Conservation (phyloP, 2,113 vertebrate genomes). For the Sorex fumeus region DNA sequence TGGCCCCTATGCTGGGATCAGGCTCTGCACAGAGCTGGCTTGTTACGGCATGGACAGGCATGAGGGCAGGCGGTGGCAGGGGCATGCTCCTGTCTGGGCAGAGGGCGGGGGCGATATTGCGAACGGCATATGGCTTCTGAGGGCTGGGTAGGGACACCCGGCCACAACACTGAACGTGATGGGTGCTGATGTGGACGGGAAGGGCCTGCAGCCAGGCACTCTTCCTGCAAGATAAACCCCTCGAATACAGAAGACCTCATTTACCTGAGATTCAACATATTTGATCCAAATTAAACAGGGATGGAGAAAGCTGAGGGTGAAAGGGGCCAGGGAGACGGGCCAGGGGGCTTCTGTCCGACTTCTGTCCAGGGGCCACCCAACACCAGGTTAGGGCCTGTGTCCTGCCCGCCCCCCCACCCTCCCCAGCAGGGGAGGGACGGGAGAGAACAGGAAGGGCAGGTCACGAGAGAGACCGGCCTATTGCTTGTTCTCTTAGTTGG, state of each 20-base stretch:
- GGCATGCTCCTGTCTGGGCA: background rate
- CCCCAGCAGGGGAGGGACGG: too few species aligned
- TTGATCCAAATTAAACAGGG: constrained; percentile 64
- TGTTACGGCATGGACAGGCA: constrained; percentile 81
- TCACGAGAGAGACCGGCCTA: background rate
- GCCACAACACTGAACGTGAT: constrained; percentile 77
- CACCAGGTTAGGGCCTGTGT: too few species aligned
- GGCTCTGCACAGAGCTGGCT: constrained; percentile 86
- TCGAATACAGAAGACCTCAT: constrained; percentile 84
- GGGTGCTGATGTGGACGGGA: constrained; percentile 71
- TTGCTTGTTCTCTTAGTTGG: constrained; percentile 20
- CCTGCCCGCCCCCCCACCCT: too few species aligned
- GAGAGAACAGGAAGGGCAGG: background rate
- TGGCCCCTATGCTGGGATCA: constrained; percentile 91
- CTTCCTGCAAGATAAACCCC: constrained; percentile 73
- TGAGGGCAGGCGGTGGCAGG: background rate
- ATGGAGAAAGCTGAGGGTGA: background rate
- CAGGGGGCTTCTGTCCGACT: background rate
- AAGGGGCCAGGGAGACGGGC: background rate
- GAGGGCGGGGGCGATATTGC: constrained; percentile 87
- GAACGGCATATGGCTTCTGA: constrained; percentile 92
- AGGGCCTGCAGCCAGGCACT: constrained; percentile 67
- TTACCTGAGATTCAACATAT: constrained; percentile 91
- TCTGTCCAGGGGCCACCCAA: background rate
- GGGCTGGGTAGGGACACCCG: constrained; percentile 82